These are phyloP conservation scores for Eurosta solidaginis DNA, from an alignment of 1,140 invertebrate species.

Conservation along the genomic window DNA sequence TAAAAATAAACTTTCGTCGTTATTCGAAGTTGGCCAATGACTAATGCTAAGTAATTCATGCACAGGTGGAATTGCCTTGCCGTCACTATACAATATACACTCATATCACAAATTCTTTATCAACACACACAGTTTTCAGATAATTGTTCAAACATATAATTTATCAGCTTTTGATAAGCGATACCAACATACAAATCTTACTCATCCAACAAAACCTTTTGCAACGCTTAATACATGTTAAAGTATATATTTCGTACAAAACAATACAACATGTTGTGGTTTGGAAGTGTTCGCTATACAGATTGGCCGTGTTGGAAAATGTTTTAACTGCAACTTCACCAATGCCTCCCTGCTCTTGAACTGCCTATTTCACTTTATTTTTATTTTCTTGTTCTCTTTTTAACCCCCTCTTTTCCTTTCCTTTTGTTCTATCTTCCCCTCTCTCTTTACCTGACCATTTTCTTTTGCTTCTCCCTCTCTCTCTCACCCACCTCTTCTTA, in stretches of 20 bases:
- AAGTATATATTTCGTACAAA: background rate
- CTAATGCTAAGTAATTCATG: background rate
- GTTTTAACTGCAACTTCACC: no score
- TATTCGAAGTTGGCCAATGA: constrained; percentile 4
- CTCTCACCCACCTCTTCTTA: no score
- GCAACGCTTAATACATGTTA: background rate
- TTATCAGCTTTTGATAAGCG: constrained; percentile 25
- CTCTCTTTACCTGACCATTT: no score
- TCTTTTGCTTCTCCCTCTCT: no score
- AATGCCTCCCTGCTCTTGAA: no score
- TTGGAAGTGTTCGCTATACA: background rate
- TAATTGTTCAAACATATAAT: background rate
- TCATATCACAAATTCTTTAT: constrained; percentile 1
- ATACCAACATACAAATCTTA: background rate
- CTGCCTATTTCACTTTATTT: no score
- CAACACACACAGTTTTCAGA: background rate
- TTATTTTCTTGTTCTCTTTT: no score
- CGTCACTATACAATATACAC: background rate
- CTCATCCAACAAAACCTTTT: background rate
- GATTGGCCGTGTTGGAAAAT: background rate
- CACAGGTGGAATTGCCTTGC: background rate
- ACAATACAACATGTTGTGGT: background rate
- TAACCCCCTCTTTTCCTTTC: no score
- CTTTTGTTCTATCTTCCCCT: no score
- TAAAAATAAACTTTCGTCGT: background rate